These are phyloP conservation scores for Mormyrops boulengeri DNA, from an alignment of 2,797 vertebrate genomes.

Conservation along the genomic window DNA sequence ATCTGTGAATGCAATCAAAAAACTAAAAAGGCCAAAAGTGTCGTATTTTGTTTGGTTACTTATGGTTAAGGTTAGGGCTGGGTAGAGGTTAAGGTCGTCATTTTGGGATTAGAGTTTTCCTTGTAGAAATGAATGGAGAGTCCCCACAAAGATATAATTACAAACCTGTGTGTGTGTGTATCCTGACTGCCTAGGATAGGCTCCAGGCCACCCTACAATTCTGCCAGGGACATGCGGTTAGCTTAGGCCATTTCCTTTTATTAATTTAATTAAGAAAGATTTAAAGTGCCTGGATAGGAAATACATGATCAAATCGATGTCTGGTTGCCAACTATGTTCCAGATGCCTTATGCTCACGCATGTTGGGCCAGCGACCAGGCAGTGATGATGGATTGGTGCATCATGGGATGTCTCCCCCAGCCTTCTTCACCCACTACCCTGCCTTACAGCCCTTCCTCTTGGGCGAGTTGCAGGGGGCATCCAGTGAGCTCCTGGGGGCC, in stretches of 20 bases:
- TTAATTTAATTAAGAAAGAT: not conserved
- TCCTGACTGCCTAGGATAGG: not conserved
- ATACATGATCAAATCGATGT: not conserved
- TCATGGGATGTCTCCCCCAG: slow-evolving; percentile 63
- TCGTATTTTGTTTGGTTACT: no score
- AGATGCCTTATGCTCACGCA: slow-evolving; percentile 74
- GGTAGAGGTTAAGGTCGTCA: no score
- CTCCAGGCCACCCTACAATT: not conserved
- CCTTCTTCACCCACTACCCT: slow-evolving; percentile 75
- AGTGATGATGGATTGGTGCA: slow-evolving; percentile 46
- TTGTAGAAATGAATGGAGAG: no score
- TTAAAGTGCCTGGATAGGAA: not conserved
- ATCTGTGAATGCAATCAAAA: no score
- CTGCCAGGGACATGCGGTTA: not conserved
- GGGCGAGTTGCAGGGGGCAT: slow-evolving; percentile 55
- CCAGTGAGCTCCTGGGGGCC: slow-evolving; percentile 37
- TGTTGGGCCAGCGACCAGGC: slow-evolving; percentile 71
- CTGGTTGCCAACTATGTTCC: not conserved
- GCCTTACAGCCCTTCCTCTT: slow-evolving; percentile 66
- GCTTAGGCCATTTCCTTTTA: not conserved
- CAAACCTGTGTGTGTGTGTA: not conserved
- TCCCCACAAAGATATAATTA: no score
- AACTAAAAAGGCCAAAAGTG: no score
- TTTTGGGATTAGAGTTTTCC: no score
- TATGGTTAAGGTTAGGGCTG: no score